phyloP scores from a whole-genome alignment of 92 coral and sea anemone species.

The Epizoanthus rinbou region DNA sequence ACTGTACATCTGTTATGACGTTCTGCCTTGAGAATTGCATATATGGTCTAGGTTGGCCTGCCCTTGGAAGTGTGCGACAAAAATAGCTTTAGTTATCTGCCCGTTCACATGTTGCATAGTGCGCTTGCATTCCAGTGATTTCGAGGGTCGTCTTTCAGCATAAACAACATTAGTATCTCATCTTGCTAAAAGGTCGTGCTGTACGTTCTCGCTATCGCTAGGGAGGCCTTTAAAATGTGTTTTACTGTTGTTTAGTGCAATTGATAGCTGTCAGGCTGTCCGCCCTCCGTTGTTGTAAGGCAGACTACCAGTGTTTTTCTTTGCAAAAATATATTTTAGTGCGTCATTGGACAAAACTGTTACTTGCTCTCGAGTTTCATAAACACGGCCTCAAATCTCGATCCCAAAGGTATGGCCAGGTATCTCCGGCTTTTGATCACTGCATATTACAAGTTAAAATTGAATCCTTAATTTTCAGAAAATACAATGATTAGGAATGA shows the following conservation, averaged over 20 bases:
- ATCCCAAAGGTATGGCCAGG: no score
- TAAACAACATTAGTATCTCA: constrained; percentile 19
- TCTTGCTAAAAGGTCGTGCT: constrained; percentile 18
- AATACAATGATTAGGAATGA: no score
- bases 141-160: constrained; percentile 20
- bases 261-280: constrained; percentile 10
- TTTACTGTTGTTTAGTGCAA: constrained; percentile 28
- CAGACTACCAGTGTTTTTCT: neutral
- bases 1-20: no score
- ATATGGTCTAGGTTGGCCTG: no score
- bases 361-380: no score
- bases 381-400: no score
- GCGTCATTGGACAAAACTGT: no score
- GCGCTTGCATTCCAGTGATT: neutral
- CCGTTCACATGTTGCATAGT: constrained; percentile 10
- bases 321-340: no score
- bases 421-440: no score
- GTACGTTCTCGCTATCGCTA: constrained; percentile 4
- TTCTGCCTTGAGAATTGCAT: no score
- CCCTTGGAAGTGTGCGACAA: neutral
- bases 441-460: no score
- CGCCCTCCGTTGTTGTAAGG: neutral
- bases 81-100: constrained; percentile 27
- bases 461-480: no score
- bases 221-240: constrained; percentile 7